phyloP scores from a whole-genome alignment of 2,888 invertebrate genomes.

The Chelonus formosanus region DNA sequence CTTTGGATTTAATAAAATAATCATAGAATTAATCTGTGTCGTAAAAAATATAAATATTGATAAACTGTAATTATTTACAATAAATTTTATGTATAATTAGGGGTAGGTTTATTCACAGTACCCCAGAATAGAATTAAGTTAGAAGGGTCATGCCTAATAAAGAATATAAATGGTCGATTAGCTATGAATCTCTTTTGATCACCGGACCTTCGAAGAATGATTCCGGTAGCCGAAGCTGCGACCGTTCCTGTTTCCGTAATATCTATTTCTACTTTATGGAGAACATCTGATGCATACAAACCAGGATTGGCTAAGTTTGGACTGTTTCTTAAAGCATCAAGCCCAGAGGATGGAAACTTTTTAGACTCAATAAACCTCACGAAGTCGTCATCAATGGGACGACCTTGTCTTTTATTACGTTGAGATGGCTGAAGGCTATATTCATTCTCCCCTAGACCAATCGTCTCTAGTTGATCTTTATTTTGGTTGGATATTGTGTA shows the following conservation, averaged over 20 bases:
- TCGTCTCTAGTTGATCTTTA: slow-evolving; percentile 26
- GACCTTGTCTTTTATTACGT: slow-evolving; percentile 41
- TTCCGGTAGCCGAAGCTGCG: slow-evolving; percentile 75
- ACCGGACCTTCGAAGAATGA: slow-evolving; percentile 69
- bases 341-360: slow-evolving; percentile 49
- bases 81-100: slow-evolving; percentile 42
- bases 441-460: slow-evolving; percentile 11
- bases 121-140: slow-evolving; percentile 78
- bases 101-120: slow-evolving; percentile 71
- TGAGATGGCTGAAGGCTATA: slow-evolving; percentile 28
- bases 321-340: slow-evolving; percentile 57
- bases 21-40: too few species aligned
- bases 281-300: slow-evolving; percentile 71
- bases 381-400: slow-evolving; percentile 52
- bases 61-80: too few species aligned
- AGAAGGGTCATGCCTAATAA: slow-evolving; percentile 75
- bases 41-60: too few species aligned
- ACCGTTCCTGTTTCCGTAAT: slow-evolving; percentile 77
- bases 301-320: slow-evolving; percentile 68
- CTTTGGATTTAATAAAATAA: too few species aligned
- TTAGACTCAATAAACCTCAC: slow-evolving; percentile 45
- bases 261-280: slow-evolving; percentile 74
- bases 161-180: slow-evolving; percentile 78
- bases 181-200: slow-evolving; percentile 66
- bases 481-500: slow-evolving; percentile 5